Evolutionary conservation across 2,113 vertebrate species (phyloP).

Genomic region (Rhabdomys dilectus): DNA sequence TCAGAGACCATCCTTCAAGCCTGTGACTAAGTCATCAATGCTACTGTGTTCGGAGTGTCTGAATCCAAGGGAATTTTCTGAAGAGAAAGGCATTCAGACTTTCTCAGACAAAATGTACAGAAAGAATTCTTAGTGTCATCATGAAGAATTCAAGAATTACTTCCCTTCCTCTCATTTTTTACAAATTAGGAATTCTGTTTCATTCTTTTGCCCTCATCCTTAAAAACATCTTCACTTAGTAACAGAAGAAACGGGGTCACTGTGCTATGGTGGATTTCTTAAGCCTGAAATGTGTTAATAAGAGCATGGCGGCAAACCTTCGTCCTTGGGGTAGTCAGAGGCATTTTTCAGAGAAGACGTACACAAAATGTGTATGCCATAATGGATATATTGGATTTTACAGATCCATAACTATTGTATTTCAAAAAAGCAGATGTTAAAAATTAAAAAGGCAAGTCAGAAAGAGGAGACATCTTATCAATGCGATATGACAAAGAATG

Average conservation of each 20-base stretch:
- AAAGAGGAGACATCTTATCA: background rate
- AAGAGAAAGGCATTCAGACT: background rate
- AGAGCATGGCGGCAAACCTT: background rate
- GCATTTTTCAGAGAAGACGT: background rate
- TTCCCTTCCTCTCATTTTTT: background rate
- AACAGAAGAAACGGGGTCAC: background rate
- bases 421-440: conserved; percentile 45
- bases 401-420: background rate
- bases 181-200: conserved; percentile 39
- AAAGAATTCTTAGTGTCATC: background rate
- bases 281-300: conserved; percentile 20
- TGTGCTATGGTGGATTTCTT: background rate
- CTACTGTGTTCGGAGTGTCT: background rate
- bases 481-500: background rate
- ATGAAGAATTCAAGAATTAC: conserved; percentile 49
- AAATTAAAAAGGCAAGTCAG: background rate
- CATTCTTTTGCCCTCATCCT: background rate
- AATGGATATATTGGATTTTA: background rate
- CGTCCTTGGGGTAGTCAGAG: background rate
- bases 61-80: conserved; percentile 32
- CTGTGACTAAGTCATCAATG: background rate
- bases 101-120: background rate
- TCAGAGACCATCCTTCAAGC: background rate
- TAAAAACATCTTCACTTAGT: background rate
- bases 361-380: background rate